Base-by-base conservation (phyloP, 2,113 vertebrate genomes). In the Sylvietta virens region DNA sequence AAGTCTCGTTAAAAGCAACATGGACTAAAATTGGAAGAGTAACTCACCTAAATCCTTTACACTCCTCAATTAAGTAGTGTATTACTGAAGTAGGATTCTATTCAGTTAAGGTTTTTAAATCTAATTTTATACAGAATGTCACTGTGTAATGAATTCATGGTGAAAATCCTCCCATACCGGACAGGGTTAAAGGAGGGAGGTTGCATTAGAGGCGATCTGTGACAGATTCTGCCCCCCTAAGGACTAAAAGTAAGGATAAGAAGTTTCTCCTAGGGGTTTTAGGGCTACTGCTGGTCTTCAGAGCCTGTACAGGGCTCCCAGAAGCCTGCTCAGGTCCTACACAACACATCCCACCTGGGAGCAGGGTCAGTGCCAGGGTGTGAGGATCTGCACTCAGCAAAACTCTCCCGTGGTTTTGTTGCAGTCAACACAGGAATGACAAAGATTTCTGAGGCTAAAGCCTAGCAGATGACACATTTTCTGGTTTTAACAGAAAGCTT, bases 361-460 rank as follows among this genome's bases (percentile, higher is more conserved):
- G 27, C 58, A 77, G n/a, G 16, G 15, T 76, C 24, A 22, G n/a
- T 15, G 40, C 20, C 2, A 10, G 19, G 4, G 20, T 35, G 9
- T 6, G 18, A 77, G 31, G 50, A 35, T 37, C 35, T 61, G 35
- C 70, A 40, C 13, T 12, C 45, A 58, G 28, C 48, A 82, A 9
- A 9, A 24, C 45, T n/a, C 17, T 37, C 56, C n/a, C 1, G 0
- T 0, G 1, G 14, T 42, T 84, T 53, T 35, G 62, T 22, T 57
- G 42, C 2, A 4, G n/a, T 45, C 33, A 27, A 2, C 4, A 2
- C 8, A 40, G 44, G 44, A 74, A 35, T 15, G 11, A 27, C 19
- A n/a, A 61, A 35, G 33, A 39, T 39, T 51, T 39, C 17, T 7
- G 45, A 61, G 61, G 22, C 21, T 57, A 33, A 61, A 62, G 6